phyloP scores from a whole-genome alignment of 2,888 invertebrate genomes.

The Caradrina kadenii region DNA sequence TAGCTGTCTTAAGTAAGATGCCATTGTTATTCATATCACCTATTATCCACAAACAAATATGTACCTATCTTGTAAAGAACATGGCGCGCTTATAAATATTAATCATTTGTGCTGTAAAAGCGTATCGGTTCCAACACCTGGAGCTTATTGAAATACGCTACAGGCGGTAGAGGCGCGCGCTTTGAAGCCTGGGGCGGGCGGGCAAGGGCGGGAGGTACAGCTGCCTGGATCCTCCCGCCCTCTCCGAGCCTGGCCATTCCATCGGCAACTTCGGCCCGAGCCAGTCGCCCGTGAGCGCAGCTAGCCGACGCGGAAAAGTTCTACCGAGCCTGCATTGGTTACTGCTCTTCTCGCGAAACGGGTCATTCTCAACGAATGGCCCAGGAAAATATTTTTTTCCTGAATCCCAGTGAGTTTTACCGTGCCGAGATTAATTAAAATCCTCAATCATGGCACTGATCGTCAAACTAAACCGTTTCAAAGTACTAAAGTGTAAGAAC shows the following conservation, averaged over 20 bases:
- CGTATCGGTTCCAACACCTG: slow-evolving; percentile 56
- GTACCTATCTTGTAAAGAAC: slow-evolving; percentile 17
- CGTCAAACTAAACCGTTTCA: slow-evolving; percentile 92
- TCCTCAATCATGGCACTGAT: slow-evolving; percentile 91
- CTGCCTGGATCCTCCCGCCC: slow-evolving; percentile 70
- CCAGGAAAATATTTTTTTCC: slow-evolving; percentile 6
- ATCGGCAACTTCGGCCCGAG: slow-evolving; percentile 57
- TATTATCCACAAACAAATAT: slow-evolving; percentile 30
- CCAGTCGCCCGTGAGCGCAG: slow-evolving; percentile 27
- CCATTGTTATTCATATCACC: slow-evolving; percentile 36
- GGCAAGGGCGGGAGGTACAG: slow-evolving; percentile 77
- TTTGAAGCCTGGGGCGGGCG: slow-evolving; percentile 62
- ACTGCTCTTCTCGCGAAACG: slow-evolving; percentile 34
- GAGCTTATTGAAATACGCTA: slow-evolving; percentile 54
- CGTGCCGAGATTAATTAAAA: slow-evolving; percentile 11
- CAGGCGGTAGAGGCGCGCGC: slow-evolving; percentile 57
- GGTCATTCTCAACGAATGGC: slow-evolving; percentile 32
- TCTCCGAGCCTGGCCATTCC: slow-evolving; percentile 64
- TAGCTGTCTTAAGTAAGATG: slow-evolving; percentile 5
- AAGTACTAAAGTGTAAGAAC: slow-evolving; percentile 92
- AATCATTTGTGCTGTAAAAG: slow-evolving; percentile 34
- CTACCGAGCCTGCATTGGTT: slow-evolving; percentile 28
- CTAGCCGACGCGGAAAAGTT: slow-evolving; percentile 64
- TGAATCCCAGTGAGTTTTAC: not conserved
- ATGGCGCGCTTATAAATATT: slow-evolving; percentile 47